These are phyloP conservation scores for Seriola rivoliana DNA, from an alignment of 2,113 vertebrate species.

Conservation along the genomic window DNA sequence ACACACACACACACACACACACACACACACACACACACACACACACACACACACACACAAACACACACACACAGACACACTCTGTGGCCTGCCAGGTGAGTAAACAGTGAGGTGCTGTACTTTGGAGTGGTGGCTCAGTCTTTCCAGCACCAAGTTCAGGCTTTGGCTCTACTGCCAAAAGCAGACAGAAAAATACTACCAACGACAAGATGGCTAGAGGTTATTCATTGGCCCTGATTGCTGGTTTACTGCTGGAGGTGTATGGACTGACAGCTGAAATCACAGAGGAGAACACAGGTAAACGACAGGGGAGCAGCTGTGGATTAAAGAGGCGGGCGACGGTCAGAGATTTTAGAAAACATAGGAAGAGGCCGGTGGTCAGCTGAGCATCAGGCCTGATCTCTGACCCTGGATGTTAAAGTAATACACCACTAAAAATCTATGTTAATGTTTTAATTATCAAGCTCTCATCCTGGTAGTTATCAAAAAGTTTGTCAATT, in stretches of 20 bases:
- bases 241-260: constrained; percentile 52
- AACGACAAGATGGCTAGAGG: constrained; percentile 70
- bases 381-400: neutral
- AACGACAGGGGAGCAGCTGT: neutral
- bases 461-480: neutral
- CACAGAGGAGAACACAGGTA: constrained; percentile 68
- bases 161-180: constrained; percentile 26
- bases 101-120: constrained; percentile 78
- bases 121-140: constrained; percentile 74
- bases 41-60: constrained; percentile 1
- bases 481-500: neutral
- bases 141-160: neutral
- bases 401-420: neutral
- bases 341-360: neutral
- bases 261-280: constrained; percentile 36
- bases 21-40: too few relatives aligned
- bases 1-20: constrained; percentile 24
- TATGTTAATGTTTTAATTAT: neutral
- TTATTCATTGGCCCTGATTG: constrained; percentile 59
- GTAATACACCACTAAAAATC: neutral
- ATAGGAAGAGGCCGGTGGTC: neutral
- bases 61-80: constrained; percentile 24
- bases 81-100: constrained; percentile 48
- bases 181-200: constrained; percentile 5
- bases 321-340: neutral